Base-by-base conservation (phyloP, 2,113 vertebrate species). In the Orcinus orca region DNA sequence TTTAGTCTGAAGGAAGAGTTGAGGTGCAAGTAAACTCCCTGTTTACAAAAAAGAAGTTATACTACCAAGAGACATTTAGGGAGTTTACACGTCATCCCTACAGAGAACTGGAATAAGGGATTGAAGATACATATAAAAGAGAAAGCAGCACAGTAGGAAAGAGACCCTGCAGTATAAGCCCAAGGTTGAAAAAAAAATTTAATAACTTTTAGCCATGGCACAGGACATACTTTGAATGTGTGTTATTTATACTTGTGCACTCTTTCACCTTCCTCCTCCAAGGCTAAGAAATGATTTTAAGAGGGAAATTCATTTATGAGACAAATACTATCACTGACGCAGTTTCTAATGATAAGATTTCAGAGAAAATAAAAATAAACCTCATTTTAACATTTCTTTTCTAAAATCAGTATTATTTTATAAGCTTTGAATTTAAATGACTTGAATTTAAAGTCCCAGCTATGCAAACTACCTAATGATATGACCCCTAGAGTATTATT, bases 381-480 rank as follows among this genome's bases (percentile, higher is more conserved):
- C 15, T 38, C 67, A 88, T 65, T 74, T 92, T 90, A 84, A 65
- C 10, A 63, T 31, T 65, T 62, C 74, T 74, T 63, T 94, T 70
- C 58, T 31, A 82, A 50, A 97, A 85, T 3, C 14, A 65, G 23
- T n/a, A 74, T 29, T 73, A 79, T 65, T 87, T 94, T 80, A 86
- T 29, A 94, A 86, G n/a, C 85, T 84, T 44, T 95, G 36, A 85
- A 95, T 62, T 94, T 84, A 83, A 26, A 90, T 95, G 33, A 12
- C 33, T 87, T 92, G 25, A 36, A 74, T 83, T 81, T 87, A 77
- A 79, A 91, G 70, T 82, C 11, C 33, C 8, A 62, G 8, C 21
- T 94, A 68, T 15, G n/a, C 6, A 76, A 88, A 85, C n/a, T 71
- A 62, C 41, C 25, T 84, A 80, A 77, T 6, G 4, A 20, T 80